Percentiles rank a stretch among this genome's conserved stretches.
Evolutionary conservation across 2,797 vertebrate genomes (phyloP).

Genomic region (Esox lucius): DNA sequence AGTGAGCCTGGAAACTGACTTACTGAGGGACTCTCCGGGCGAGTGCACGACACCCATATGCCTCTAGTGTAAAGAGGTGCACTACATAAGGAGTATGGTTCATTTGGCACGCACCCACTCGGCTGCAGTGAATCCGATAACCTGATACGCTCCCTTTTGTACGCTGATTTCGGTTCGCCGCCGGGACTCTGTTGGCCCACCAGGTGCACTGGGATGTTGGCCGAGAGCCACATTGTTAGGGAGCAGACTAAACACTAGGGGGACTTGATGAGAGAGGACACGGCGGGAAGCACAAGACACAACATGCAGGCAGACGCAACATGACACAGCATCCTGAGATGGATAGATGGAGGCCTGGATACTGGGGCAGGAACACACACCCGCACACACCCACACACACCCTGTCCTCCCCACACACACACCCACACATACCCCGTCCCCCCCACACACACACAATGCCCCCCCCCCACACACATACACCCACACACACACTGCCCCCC

Average conservation of each 20-base stretch:
- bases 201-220: slow-evolving; percentile 22
- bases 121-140: slow-evolving; percentile 2
- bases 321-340: slow-evolving; percentile 3
- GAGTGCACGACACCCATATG: neutral
- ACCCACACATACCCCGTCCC: neutral
- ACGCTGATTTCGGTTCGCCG: neutral
- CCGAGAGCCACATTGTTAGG: neutral
- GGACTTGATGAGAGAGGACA: slow-evolving; percentile 16
- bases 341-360: neutral
- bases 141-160: slow-evolving; percentile 11
- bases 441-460: no score
- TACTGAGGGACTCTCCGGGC: no score
- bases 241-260: slow-evolving; percentile 20
- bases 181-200: slow-evolving; percentile 10
- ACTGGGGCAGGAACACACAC: neutral
- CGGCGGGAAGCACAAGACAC: slow-evolving; percentile 17
- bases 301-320: slow-evolving; percentile 6
- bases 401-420: no score
- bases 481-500: no score
- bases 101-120: neutral
- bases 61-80: neutral
- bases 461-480: no score
- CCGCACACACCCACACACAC: no score
- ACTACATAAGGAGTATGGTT: neutral
- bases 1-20: no score